Evolutionary conservation across 1,140 invertebrate species (phyloP).

Genomic region (Antheraea mylitta): DNA sequence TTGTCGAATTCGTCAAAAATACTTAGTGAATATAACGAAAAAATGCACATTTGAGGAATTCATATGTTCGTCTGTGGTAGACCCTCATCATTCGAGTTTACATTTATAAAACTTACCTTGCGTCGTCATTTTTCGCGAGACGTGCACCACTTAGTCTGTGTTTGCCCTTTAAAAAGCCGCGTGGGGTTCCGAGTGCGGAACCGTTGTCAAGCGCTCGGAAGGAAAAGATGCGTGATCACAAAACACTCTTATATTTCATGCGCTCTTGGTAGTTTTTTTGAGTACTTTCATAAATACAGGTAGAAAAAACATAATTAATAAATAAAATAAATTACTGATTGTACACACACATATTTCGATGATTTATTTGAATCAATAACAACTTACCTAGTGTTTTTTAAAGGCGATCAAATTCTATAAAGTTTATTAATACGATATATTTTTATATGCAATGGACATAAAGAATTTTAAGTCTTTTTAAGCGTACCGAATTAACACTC

Average conservation of each 20-base stretch:
- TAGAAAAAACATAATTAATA: too few species aligned
- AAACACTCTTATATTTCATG: not conserved
- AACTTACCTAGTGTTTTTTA: too few species aligned
- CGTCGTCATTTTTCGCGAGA: conserved; percentile 5
- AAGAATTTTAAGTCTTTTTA: too few species aligned
- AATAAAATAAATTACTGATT: too few species aligned
- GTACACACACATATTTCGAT: too few species aligned
- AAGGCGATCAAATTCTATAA: too few species aligned
- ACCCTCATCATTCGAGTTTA: not conserved
- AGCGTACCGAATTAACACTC: too few species aligned
- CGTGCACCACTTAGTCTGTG: conserved; percentile 8
- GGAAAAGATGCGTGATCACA: not conserved
- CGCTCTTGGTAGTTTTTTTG: not conserved
- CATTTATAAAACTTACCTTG: not conserved
- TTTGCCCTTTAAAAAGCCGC: conserved; percentile 9
- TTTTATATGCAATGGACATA: too few species aligned
- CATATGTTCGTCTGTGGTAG: not conserved
- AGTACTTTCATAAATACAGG: too few species aligned
- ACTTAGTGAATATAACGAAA: too few species aligned
- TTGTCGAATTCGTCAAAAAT: not conserved
- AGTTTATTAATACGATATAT: too few species aligned
- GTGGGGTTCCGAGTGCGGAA: not conserved
- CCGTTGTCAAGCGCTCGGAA: not conserved
- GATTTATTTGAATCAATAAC: too few species aligned
- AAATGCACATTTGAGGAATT: not conserved